These are phyloP conservation scores for Pseudochaenichthys georgianus DNA, from an alignment of 2,797 vertebrate genomes.

Conservation along the genomic window DNA sequence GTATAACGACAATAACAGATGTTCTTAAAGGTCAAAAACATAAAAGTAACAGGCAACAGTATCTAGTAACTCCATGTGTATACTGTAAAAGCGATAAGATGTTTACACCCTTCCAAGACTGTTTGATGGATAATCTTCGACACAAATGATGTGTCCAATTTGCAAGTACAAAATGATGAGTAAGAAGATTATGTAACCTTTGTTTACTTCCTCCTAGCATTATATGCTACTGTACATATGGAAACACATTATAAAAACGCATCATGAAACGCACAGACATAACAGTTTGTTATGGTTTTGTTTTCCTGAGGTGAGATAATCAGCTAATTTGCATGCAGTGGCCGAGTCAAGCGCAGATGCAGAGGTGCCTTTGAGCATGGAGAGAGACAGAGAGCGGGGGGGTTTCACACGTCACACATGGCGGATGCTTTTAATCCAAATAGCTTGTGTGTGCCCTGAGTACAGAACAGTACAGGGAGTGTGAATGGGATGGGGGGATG, in stretches of 20 bases:
- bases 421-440: constrained; percentile 61
- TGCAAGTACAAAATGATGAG: neutral
- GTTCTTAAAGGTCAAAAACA: neutral
- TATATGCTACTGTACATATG: neutral
- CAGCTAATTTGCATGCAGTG: constrained; percentile 43
- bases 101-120: neutral
- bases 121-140: neutral
- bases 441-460: constrained; percentile 43
- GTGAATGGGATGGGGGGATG: constrained; percentile 20
- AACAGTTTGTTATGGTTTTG: neutral
- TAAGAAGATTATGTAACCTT: neutral
- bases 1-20: too few species aligned
- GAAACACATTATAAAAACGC: neutral
- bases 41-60: neutral
- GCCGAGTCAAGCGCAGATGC: constrained; percentile 25
- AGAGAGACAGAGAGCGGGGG: neutral
- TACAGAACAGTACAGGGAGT: constrained; percentile 27
- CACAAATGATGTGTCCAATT: neutral
- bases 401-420: constrained; percentile 48
- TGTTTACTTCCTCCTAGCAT: neutral
- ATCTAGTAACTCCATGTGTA: neutral
- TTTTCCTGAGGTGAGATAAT: constrained; percentile 43
- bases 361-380: constrained; percentile 59
- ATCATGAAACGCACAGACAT: constrained; percentile 14
- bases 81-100: neutral